These are phyloP conservation scores for Sinopyrophorus schimmeli DNA, from an alignment of 2,888 invertebrate genomes.

Conservation along the genomic window DNA sequence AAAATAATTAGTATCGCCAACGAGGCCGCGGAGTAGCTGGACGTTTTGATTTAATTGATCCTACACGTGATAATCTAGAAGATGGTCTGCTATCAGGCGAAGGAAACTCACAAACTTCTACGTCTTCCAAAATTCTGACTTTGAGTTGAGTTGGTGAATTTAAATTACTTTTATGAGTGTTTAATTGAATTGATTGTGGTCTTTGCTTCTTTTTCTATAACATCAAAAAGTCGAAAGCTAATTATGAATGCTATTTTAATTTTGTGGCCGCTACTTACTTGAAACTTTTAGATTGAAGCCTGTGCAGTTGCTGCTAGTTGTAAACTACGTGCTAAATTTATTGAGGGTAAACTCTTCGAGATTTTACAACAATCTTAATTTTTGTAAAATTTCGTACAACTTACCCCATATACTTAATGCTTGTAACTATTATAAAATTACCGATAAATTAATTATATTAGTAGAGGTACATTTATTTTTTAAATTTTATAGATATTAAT, in stretches of 20 bases:
- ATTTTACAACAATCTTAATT: too few relatives aligned
- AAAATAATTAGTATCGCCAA: conserved; percentile 44
- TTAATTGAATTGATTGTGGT: conserved; percentile 8
- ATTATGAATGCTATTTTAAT: neutral
- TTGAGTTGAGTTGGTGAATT: conserved; percentile 33
- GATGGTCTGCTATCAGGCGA: conserved; percentile 37
- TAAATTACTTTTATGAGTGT: conserved; percentile 31
- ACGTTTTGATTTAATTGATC: conserved; percentile 39
- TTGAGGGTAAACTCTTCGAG: too few relatives aligned
- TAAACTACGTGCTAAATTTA: too few relatives aligned
- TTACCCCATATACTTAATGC: too few relatives aligned
- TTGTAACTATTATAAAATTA: too few relatives aligned
- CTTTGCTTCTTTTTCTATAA: conserved; percentile 24
- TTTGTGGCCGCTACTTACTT: conserved; percentile 13
- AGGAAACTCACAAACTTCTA: conserved; percentile 31
- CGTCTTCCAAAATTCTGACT: conserved; percentile 41
- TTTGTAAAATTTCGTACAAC: too few relatives aligned
- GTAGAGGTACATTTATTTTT: conserved; percentile 24
- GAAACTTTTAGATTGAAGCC: conserved; percentile 20
- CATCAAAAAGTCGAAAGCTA: conserved; percentile 9
- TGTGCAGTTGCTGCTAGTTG: conserved; percentile 23
- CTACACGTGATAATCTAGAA: conserved; percentile 41
- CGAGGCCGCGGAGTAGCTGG: conserved; percentile 42
- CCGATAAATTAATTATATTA: conserved; percentile 15
- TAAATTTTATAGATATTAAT: conserved; percentile 33